Percentiles rank a stretch among this genome's conserved stretches.
These are phyloP conservation scores for Prunella strophiata DNA, from an alignment of 2,797 vertebrate genomes.

Conservation along the genomic window DNA sequence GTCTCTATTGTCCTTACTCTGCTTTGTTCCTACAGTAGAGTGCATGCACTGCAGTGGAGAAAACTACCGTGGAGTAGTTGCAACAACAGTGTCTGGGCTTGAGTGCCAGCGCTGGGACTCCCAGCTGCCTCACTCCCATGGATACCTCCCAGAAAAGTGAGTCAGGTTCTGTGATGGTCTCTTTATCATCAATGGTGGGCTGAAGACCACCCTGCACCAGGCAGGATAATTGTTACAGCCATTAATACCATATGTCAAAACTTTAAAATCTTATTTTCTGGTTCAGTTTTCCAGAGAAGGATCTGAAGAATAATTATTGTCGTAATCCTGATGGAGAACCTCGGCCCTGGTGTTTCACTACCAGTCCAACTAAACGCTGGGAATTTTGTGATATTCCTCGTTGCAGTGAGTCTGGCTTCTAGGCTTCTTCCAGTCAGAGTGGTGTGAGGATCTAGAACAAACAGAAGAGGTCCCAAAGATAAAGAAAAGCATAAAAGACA, in stretches of 20 bases:
- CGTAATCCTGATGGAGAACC: conserved; percentile 95
- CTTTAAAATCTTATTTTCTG: not conserved
- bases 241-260: not conserved
- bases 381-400: conserved; percentile 87
- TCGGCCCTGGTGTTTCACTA: conserved; percentile 94
- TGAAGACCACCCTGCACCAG: not conserved
- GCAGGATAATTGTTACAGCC: not conserved
- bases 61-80: conserved; percentile 86
- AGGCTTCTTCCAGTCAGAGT: not conserved
- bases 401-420: conserved; percentile 81
- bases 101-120: conserved; percentile 90
- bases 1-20: not conserved
- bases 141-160: conserved; percentile 89
- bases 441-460: not conserved
- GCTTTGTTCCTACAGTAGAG: conserved; percentile 78
- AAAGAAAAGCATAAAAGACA: not conserved
- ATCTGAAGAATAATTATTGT: conserved; percentile 91
- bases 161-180: not conserved
- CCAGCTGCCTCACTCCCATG: conserved; percentile 89
- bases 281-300: conserved; percentile 89
- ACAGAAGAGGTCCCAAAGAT: not conserved
- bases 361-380: conserved; percentile 84
- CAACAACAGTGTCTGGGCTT: conserved; percentile 80
- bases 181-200: not conserved
- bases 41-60: conserved; percentile 95